Base-by-base conservation (phyloP, 2,888 invertebrate species). In the Agrilus cyanescens region DNA sequence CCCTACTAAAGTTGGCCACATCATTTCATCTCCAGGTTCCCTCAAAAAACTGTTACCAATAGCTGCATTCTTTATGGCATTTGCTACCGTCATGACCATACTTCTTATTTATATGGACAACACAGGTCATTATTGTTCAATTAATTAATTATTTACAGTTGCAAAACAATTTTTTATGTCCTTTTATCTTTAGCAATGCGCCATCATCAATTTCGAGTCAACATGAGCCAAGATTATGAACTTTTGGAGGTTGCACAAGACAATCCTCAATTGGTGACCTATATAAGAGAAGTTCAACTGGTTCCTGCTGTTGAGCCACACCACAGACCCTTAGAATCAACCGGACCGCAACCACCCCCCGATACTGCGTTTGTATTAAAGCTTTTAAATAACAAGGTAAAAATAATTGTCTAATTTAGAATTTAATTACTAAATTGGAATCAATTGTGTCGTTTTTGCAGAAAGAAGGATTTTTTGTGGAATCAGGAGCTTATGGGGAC, bases 51-150 rank as follows among this genome's bases (percentile, higher is more conserved):
- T 57, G 14, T 39, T 56, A 57, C 84, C 85, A 1, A 76, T 82
- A 29, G 76, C 80, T 37, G 69, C 83, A 50, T 86, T 85, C 67
- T 72, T 85, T 50, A 69, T 84, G 47, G 84, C 85, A 8, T 86
- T 86, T 68, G 82, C 84, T 45, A 82, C 82, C 25, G 85, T 85
- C 25, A 82, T 85, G 78, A 81, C 82, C 10, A 73, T 83, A 58
- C 71, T 86, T 50, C 74, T 85, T 35, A 75, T 85, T 52, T 85
- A 85, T 65, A 85, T 85, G 80, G 82, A 85, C 63, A 83, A 82
- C 54, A 82, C 78, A 67, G 84, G 85, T 85, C 65, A 73, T 48
- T 47, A 35, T 20, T 25, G 10, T 10, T 25, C 10, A 8, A 25
- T 8, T 25, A 10, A 34, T n/a, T 12, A 5, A 37, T 20, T 14